phyloP scores from a whole-genome alignment of 2,797 vertebrate species.

The Antrozous pallidus region DNA sequence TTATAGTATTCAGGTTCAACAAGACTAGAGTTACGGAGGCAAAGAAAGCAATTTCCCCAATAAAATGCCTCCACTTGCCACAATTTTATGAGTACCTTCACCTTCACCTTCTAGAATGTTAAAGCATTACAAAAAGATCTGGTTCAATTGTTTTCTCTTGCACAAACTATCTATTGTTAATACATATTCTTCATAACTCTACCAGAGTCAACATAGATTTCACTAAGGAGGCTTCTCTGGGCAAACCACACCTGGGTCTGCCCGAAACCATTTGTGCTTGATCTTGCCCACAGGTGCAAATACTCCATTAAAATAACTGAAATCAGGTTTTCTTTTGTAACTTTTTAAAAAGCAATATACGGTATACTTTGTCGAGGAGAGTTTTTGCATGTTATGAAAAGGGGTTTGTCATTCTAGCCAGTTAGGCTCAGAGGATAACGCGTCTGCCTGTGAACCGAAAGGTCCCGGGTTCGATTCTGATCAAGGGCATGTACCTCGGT shows the following conservation, averaged over 20 bases:
- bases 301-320: conserved; percentile 37
- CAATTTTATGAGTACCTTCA: background rate
- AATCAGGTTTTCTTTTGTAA: background rate
- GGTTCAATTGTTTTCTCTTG: background rate
- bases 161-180: background rate
- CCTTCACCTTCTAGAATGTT: background rate
- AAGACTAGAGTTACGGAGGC: background rate
- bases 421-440: background rate
- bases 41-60: conserved; percentile 37
- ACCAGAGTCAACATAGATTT: background rate
- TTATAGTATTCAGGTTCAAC: background rate
- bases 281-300: background rate
- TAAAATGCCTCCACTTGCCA: background rate
- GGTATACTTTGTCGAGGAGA: background rate
- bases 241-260: background rate
- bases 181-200: background rate
- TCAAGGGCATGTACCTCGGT: background rate
- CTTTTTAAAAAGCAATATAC: background rate
- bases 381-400: background rate
- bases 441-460: background rate
- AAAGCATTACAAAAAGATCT: background rate
- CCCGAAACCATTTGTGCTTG: background rate
- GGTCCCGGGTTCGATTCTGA: background rate
- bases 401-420: background rate
- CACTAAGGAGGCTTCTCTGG: background rate